These are phyloP conservation scores for Aphrophora alni DNA, from an alignment of 2,888 invertebrate genomes.

Conservation along the genomic window DNA sequence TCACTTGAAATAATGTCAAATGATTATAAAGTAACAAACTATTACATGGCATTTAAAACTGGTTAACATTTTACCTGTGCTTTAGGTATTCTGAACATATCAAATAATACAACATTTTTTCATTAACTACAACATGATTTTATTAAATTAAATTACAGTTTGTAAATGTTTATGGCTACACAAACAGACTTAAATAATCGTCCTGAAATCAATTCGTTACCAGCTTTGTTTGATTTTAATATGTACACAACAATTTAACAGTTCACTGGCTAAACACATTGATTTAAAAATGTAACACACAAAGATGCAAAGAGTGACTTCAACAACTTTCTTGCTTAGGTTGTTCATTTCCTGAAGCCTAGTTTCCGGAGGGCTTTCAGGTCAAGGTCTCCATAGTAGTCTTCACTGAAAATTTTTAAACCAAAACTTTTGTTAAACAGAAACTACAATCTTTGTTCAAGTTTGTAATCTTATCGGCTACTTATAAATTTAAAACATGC, in stretches of 20 bases:
- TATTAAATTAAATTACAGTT: neutral
- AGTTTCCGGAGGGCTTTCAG: conserved; percentile 85
- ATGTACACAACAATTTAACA: neutral
- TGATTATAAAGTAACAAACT: too few relatives aligned
- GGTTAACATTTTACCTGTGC: too few relatives aligned
- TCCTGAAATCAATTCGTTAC: neutral
- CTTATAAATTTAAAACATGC: too few relatives aligned
- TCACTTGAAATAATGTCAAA: too few relatives aligned
- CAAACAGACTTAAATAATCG: neutral
- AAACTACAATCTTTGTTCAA: too few relatives aligned
- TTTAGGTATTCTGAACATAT: too few relatives aligned
- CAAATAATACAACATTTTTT: too few relatives aligned
- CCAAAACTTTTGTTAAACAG: too few relatives aligned
- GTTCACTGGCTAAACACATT: neutral
- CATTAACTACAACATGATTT: neutral
- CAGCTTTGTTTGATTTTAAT: neutral
- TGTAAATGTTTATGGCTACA: neutral
- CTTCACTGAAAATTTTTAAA: conserved; percentile 70
- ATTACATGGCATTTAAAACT: too few relatives aligned
- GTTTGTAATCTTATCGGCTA: too few relatives aligned
- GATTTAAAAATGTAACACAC: neutral
- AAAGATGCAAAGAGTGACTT: neutral
- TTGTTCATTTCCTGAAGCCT: conserved; percentile 60
- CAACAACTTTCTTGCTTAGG: neutral
- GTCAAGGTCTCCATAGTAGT: conserved; percentile 92